These are phyloP conservation scores for human (Homo sapiens) DNA, from an alignment of 2,113 vertebrate species.

Conservation along the genomic window GRCh38 chr17:61155501-61156000, in stretches of 20 bases:
- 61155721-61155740: constrained; percentile 91
- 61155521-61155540: constrained; percentile 34
- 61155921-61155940: constrained; percentile 91
- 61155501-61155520: neutral
- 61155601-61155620: constrained; percentile 81
- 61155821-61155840: constrained; percentile 88
- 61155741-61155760: constrained; percentile 92
- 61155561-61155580: constrained; percentile 76
- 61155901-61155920: constrained; percentile 89
- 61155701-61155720: constrained; percentile 87
- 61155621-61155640: constrained; percentile 86
- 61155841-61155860: constrained; percentile 91
- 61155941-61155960: constrained; percentile 92
- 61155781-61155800: constrained; percentile 82
- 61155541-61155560: constrained; percentile 66
- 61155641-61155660: constrained; percentile 83
- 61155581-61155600: constrained; percentile 80
- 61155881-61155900: constrained; percentile 90
- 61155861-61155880: constrained; percentile 88
- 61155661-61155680: constrained; percentile 87
- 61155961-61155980: constrained; percentile 88
- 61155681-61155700: constrained; percentile 86
- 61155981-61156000: constrained; percentile 86
- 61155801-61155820: constrained; percentile 83
- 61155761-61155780: constrained; percentile 88